Evolutionary conservation across 1,140 invertebrate species (phyloP), one percentile per base, ranked within the genome.

Genomic region (Trissolcus basalis): DNA sequence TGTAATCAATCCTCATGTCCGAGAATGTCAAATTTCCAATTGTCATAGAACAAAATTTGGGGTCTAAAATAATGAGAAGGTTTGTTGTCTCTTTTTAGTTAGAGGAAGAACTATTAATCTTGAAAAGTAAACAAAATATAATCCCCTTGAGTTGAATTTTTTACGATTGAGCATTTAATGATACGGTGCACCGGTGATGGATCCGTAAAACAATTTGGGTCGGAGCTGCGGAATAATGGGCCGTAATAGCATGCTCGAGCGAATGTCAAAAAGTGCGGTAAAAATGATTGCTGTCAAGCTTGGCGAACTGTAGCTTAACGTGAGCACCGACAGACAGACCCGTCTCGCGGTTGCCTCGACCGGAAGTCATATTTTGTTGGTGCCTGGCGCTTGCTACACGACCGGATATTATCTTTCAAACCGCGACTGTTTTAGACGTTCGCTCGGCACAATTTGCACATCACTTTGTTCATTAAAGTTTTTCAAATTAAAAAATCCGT

Each of bases 1-100:
- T 79, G 54, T 81, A 74, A 51, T 81, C 79, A 69, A 81, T 81
- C 75, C 77, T 59, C 79, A 81, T 81, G 61, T 55, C 74, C 19
- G 6, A 39, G 9, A 2, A 39, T n/a, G 36, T 39, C 9, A 39
- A 39, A 39, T 39, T 39, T 3, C 1, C 36, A n/a, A 9, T 4
- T 39, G 9, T 9, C 36, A 39, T 2, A 8, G 9, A 27, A 27
- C 19, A 27, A 27, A 27, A 27, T 27, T 3, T 27, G 19, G 6
- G 6, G 6, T 27, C 19, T 27, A 27, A 27, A 27, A 27, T 6
- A 27, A 27, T 6, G 6, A 27, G 6, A 27, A 27, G 6, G 19
- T 27, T 27, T 1, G 19, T 3, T 27, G 19, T 39, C 36, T 39
- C n/a, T n/a, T 39, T 39, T 39, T n/a, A 3, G 9, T 8, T 39